Evolutionary conservation across 2,797 vertebrate genomes (phyloP), one percentile per base, ranked within the genome.

Genomic region (Paratrypauchen microcephalus): DNA sequence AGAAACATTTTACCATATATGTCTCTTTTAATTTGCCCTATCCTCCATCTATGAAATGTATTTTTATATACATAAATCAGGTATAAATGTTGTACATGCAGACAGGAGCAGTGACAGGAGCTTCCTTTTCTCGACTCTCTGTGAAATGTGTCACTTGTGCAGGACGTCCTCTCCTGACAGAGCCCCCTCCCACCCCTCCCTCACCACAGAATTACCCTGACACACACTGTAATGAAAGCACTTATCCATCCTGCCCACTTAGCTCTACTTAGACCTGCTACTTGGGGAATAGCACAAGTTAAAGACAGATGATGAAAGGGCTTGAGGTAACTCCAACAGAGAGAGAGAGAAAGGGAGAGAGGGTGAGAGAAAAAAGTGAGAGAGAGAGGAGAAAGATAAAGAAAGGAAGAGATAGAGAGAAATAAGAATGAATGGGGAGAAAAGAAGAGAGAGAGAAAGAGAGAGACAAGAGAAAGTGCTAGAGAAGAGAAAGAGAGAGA

Each of bases 111-210:
- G 83, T 68, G 86, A 86, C 83, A 83, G 76, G 21, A 87, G 83
- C 82, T 83, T 86, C 84, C 78, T 86, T 88, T 67, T 86, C 84
- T 74, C 86, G 78, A 78, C 77, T 65, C 83, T 85, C 85, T 87
- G 87, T 84, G 88, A 87, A 85, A 92, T 91, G 84, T 88, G 87
- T 91, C 89, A 88, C 81, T 82, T 21, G 36, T 71, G 57, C 73
- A 41, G 80, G 85, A 67, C 72, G 60, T 72, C 68, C 56, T 63
- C 66, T 76, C 50, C 55, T 73, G 74, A 76, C 80, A 79, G 59
- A 64, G 80, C 75, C 74, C 60, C 83, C 70, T 9, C 76, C 81
- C 71, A 73, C 73, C 60, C 83, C 69, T 9, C 76, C 81, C 71
- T 83, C 74, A 77, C 73, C 82, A 77, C 67, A 83, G 36, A 73